These are phyloP conservation scores for Vidua macroura DNA, from an alignment of 2,113 vertebrate species.

Conservation along the genomic window DNA sequence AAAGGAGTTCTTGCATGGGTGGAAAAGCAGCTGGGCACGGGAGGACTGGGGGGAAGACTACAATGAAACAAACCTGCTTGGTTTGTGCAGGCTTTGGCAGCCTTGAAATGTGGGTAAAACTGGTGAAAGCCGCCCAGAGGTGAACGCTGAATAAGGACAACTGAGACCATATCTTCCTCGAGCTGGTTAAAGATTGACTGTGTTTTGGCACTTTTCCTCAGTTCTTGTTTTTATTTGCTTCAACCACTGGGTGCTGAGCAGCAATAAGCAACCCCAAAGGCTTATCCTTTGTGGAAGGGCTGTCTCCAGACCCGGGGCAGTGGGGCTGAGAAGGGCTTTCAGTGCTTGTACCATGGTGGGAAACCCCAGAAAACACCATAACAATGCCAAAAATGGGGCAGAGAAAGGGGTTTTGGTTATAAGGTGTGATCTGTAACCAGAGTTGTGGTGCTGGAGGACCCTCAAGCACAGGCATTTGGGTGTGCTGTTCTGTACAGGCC, in stretches of 20 bases:
- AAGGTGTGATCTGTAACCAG: background rate
- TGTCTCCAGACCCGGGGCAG: background rate
- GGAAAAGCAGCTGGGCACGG: background rate
- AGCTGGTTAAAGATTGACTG: background rate
- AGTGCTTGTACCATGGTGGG: background rate
- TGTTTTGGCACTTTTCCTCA: background rate
- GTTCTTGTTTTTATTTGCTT: background rate
- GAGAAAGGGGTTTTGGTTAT: accelerated
- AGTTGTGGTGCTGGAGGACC: background rate
- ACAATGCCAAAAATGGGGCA: accelerated
- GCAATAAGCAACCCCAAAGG: background rate
- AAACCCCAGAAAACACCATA: background rate
- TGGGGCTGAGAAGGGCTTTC: background rate
- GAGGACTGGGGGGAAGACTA: background rate
- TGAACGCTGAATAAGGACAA: background rate
- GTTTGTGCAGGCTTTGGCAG: background rate
- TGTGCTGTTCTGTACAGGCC: background rate
- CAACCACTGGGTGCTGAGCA: background rate
- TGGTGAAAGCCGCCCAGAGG: background rate
- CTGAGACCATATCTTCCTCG: background rate
- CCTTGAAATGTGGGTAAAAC: background rate
- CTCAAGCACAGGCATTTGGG: background rate
- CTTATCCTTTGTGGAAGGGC: background rate
- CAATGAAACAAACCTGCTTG: background rate
- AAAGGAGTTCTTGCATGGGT: background rate